phyloP scores from a whole-genome alignment of 2,113 vertebrate genomes.

The Axis porcinus region DNA sequence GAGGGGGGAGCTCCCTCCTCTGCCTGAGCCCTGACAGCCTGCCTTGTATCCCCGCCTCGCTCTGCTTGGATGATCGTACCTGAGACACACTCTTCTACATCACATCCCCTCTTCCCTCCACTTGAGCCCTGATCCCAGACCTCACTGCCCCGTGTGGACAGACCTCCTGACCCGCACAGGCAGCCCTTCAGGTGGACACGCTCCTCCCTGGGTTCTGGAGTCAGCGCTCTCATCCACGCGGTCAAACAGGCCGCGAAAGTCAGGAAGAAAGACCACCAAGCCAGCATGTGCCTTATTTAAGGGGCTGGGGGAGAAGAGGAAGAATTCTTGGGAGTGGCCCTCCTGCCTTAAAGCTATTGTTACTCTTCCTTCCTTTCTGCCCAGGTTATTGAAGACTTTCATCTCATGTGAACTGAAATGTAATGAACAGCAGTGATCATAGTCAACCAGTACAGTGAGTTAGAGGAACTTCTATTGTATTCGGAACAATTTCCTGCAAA shows the following conservation, averaged over 20 bases:
- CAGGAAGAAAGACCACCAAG: background rate
- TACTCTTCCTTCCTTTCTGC: background rate
- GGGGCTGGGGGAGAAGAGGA: background rate
- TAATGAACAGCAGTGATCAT: background rate
- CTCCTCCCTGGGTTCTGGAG: background rate
- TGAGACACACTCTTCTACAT: no score
- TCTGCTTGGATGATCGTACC: background rate
- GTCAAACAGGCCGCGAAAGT: background rate
- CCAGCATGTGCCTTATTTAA: background rate
- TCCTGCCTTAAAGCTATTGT: background rate
- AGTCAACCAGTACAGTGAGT: background rate
- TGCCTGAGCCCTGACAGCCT: background rate
- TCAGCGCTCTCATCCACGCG: background rate
- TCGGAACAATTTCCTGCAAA: background rate
- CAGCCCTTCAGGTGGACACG: background rate
- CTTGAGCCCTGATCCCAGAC: background rate
- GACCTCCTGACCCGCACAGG: background rate
- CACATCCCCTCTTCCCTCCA: no score
- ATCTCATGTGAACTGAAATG: background rate
- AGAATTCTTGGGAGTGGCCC: no score
- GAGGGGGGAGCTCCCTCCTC: background rate
- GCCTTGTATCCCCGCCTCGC: accelerated
- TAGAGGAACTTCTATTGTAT: background rate
- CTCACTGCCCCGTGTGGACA: background rate
- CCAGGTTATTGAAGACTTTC: background rate